Conservation (phyloP, 2,888 invertebrate genomes). For the Plagodis dolabraria region DNA sequence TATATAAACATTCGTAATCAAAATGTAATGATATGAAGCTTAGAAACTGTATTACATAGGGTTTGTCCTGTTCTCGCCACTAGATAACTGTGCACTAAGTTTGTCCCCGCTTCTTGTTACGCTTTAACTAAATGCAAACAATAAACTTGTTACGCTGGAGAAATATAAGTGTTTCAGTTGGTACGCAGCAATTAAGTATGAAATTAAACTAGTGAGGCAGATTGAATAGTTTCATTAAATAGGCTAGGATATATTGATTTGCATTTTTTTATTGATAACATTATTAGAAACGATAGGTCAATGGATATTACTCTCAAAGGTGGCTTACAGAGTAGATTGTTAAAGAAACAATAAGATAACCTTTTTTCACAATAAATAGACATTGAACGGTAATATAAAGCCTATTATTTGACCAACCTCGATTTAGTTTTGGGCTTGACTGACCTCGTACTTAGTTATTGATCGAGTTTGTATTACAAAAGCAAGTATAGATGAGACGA, state of each 20-base stretch:
- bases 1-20: no score
- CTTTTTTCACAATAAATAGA: no score
- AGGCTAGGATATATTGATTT: neutral
- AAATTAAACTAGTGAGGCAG: neutral
- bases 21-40: neutral
- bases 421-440: no score
- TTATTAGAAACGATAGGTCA: no score
- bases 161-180: constrained; percentile 6
- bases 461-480: no score
- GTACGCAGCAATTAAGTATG: neutral
- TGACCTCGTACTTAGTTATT: no score
- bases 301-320: no score
- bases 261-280: neutral
- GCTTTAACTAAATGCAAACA: constrained; percentile 56
- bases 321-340: no score
- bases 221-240: neutral
- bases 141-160: constrained; percentile 48
- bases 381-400: no score
- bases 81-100: constrained; percentile 71
- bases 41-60: constrained; percentile 21
- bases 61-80: constrained; percentile 57
- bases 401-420: no score
- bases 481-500: no score
- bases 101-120: constrained; percentile 64
- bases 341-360: no score